These are phyloP conservation scores for Prostheceraeus crozeri DNA, from an alignment of 2,888 invertebrate genomes.

Conservation along the genomic window DNA sequence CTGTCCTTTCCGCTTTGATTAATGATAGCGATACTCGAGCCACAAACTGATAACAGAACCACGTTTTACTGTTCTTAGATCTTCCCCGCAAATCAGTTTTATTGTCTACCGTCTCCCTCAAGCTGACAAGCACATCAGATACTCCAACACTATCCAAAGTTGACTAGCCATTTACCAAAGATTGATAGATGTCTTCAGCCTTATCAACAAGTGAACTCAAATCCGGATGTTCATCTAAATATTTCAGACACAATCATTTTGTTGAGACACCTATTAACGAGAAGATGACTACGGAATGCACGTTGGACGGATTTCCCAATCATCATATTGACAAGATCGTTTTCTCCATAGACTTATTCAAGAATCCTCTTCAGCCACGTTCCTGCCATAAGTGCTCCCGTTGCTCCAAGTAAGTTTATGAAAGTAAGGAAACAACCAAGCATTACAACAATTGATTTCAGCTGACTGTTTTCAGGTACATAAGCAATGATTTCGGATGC, in stretches of 20 bases:
- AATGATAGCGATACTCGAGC: not conserved
- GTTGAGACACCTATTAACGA: not conserved
- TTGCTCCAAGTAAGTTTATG: not conserved
- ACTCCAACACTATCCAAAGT: not conserved
- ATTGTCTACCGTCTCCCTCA: not conserved
- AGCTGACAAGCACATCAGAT: not conserved
- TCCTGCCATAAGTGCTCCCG: not conserved
- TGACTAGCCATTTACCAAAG: not conserved
- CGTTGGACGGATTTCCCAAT: not conserved
- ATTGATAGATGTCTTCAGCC: not conserved
- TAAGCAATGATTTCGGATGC: too few relatives aligned
- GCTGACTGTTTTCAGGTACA: conserved; percentile 24
- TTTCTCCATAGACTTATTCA: not conserved
- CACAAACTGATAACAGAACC: conserved; percentile 19
- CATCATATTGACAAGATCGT: not conserved
- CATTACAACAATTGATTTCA: conserved; percentile 9
- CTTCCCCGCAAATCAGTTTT: too few relatives aligned
- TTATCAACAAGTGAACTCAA: not conserved
- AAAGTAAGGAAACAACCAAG: not conserved
- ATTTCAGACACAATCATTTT: not conserved
- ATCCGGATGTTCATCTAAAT: not conserved
- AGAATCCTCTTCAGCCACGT: not conserved
- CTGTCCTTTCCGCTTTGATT: conserved; percentile 25
- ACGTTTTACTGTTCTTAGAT: conserved; percentile 12
- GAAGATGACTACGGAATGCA: not conserved